Evolutionary conservation across 2,888 invertebrate genomes (phyloP), one percentile per base, ranked within the genome.

Genomic region (Charanyca ferruginea): DNA sequence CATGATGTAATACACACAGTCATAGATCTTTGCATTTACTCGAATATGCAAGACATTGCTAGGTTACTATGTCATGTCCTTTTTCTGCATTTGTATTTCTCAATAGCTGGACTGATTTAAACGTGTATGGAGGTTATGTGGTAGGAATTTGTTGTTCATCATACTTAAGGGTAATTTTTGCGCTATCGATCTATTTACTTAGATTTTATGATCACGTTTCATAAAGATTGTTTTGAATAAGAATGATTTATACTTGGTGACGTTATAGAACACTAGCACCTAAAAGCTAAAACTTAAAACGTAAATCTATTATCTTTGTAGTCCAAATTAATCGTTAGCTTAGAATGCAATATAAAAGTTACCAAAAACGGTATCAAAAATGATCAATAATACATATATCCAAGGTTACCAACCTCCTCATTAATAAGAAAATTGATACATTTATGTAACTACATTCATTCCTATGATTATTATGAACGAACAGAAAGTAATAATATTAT

Each of bases 21-120:
- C 23, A 35, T 53, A 25, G 6, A 23, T 23, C 42, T 47, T 52
- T 58, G 70, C 66, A 61, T 59, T 66, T 71, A 54, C 54, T 74
- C 61, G 61, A 58, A 58, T 28, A 71, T 49, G 71, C 66, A 71
- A 66, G 35, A 75, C 20, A 54, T 65, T 75, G 7, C 60, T 61
- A 23, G 7, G 8, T 47, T 51, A 42, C 28, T 47, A 23, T 44
- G 38, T 1, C 54, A 32, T 51, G 42, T 47, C 22, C 13, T 52
- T 57, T 68, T 60, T 48, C 18, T 32, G 28, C 47, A 59, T 64
- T 61, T 49, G 9, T 48, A 13, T 28, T 58, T 2, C 9, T 67
- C 42, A 35, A 49, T 62, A 68, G 58, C 38, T 41, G 38, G n/a
- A 60, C 22, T 48, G 55, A 48, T 55, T 28, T 20, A 16, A 66